These are phyloP conservation scores for Physella acuta DNA, from an alignment of 1,140 invertebrate genomes.

Conservation along the genomic window DNA sequence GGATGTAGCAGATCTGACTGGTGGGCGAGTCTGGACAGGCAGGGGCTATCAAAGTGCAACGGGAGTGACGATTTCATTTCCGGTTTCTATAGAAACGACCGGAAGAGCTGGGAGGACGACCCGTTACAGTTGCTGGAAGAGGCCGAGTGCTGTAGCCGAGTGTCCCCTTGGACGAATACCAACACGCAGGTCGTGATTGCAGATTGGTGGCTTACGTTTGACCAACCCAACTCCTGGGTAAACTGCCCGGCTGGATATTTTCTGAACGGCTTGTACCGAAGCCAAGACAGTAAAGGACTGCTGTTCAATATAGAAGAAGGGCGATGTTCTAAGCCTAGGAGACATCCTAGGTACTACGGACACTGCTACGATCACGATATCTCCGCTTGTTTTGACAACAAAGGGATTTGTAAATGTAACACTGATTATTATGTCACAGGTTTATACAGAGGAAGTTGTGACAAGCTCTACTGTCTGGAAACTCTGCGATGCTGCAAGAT, in stretches of 20 bases:
- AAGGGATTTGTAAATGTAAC: not conserved
- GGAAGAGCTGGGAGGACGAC: too few relatives aligned
- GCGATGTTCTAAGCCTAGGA: not conserved
- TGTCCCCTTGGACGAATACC: not conserved
- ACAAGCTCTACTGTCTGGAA: not conserved
- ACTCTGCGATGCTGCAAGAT: conserved; percentile 7
- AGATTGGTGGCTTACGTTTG: not conserved
- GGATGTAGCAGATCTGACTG: too few relatives aligned
- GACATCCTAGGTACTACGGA: not conserved
- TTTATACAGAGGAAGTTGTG: not conserved
- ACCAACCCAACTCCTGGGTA: not conserved
- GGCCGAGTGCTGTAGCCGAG: not conserved
- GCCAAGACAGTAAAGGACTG: not conserved
- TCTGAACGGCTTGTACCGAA: not conserved
- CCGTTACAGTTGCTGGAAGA: not conserved
- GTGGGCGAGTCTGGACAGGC: too few relatives aligned
- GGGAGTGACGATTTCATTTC: too few relatives aligned
- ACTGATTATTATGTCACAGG: not conserved
- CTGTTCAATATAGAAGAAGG: not conserved
- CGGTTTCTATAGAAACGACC: too few relatives aligned
- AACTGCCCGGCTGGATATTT: not conserved
- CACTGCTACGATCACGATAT: conserved; percentile 1
- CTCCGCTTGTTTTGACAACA: not conserved
- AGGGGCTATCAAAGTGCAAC: too few relatives aligned
- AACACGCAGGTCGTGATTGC: not conserved